Evolutionary conservation across 2,888 invertebrate species (phyloP).

Genomic region (Xylota sylvarum): DNA sequence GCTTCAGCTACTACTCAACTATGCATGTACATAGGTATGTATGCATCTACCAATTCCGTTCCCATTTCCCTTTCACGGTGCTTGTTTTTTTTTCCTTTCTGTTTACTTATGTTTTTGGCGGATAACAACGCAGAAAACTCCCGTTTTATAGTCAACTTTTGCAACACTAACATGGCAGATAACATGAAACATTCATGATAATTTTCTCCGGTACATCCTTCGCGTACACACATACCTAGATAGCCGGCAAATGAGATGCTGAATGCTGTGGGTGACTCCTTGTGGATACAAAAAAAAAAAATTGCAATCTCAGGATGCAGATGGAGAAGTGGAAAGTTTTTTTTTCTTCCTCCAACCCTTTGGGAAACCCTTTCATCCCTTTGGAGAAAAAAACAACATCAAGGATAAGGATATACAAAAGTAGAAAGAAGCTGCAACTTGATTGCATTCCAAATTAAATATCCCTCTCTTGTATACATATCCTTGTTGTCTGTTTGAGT

Average conservation of each 20-base stretch:
- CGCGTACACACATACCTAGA: neutral
- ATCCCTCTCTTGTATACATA: conserved; percentile 29
- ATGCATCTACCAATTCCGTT: conserved; percentile 40
- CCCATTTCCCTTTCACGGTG: neutral
- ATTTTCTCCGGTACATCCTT: conserved; percentile 9
- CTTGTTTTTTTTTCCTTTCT: neutral
- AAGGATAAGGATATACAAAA: conserved; percentile 21
- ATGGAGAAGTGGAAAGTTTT: conserved; percentile 35
- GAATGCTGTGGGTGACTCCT: conserved; percentile 61
- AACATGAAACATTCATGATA: conserved; percentile 63
- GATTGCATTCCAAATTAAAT: conserved; percentile 72
- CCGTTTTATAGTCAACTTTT: conserved; percentile 39
- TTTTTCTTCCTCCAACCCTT: neutral
- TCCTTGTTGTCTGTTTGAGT: conserved; percentile 33
- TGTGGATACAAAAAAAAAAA: conserved; percentile 34
- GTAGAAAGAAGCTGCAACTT: conserved; percentile 24
- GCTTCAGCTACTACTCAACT: conserved; percentile 41
- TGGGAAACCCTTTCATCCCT: conserved; percentile 2
- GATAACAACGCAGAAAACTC: conserved; percentile 47
- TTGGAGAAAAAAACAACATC: conserved; percentile 17
- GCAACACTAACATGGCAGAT: conserved; percentile 54
- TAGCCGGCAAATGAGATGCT: conserved; percentile 41
- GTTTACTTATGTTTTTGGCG: conserved; percentile 41
- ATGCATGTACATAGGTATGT: conserved; percentile 35
- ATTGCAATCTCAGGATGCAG: conserved; percentile 38